Percentiles rank a stretch among this genome's conserved stretches.
Evolutionary conservation across 2,888 invertebrate genomes (phyloP).

Genomic region (Synergus gifuensis): DNA sequence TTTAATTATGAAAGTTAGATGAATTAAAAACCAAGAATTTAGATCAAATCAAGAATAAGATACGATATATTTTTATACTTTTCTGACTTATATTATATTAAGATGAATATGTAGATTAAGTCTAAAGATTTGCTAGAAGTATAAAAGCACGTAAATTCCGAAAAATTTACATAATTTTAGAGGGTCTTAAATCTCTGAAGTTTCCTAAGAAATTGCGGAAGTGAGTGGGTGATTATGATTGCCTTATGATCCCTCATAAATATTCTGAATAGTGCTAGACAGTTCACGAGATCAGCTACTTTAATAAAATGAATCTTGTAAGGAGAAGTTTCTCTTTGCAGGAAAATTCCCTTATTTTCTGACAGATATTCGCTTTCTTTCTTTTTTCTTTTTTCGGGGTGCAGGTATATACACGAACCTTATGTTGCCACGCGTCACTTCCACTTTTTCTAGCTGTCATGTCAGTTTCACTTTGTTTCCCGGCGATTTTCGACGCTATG

Average conservation of each 20-base stretch:
- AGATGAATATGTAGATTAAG: not conserved
- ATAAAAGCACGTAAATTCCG: not conserved
- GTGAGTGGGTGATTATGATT: constrained; percentile 31
- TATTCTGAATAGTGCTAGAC: constrained; percentile 26
- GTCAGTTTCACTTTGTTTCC: constrained; percentile 34
- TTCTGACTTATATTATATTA: not conserved
- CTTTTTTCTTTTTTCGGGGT: not conserved
- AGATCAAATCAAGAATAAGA: too few relatives aligned
- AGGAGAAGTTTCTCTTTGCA: not conserved
- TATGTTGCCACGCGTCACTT: constrained; percentile 32
- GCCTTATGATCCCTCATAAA: constrained; percentile 34
- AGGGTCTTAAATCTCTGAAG: not conserved
- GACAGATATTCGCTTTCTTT: constrained; percentile 28
- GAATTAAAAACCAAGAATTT: not conserved
- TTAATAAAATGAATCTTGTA: constrained; percentile 23
- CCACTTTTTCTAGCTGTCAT: constrained; percentile 30
- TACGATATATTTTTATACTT: too few relatives aligned
- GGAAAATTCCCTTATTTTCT: constrained; percentile 28
- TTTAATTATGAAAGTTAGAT: not conserved
- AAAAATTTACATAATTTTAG: not conserved
- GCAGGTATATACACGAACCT: constrained; percentile 18
- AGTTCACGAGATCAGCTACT: constrained; percentile 22
- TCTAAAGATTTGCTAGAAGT: not conserved
- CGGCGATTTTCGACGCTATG: constrained; percentile 21
- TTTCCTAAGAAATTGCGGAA: not conserved